Base-by-base conservation (phyloP, 2,888 invertebrate genomes). In the Synergus gifuensis region DNA sequence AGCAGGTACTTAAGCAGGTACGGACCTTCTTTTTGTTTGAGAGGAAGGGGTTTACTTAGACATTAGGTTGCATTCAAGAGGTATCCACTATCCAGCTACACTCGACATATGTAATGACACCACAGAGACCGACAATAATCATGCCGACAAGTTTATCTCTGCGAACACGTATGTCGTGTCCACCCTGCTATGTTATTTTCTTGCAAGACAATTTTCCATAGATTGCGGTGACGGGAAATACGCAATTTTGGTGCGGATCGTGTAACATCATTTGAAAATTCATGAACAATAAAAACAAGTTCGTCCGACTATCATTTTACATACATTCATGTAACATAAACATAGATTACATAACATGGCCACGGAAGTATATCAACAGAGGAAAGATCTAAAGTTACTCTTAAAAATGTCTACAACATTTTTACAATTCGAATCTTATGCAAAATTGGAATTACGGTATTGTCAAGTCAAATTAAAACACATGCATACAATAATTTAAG, bases 91-190 rank as follows among this genome's bases (percentile, higher is more conserved):
- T 69, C 49, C 69, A 69, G 28, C 22, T 36, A 69, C 58, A 54
- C 49, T 14, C 69, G 49, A 69, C 69, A 49, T 69, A 16, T 46
- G 69, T 69, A 69, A 69, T 54, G 36, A 69, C 49, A 69, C 69
- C 69, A 69, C 28, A 44, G 28, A 69, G 14, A 46, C 69, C 28
- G 46, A 49, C 49, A 49, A 49, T 69, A 69, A 54, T 67, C 67
- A 67, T 69, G 46, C 22, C 7, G 16, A 4, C 69, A 60, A 22
- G 18, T 69, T 69, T 36, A 69, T 69, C 49, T 69, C 28, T 49
- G 16, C 28, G 69, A 46, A 28, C 69, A 69, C 49, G 73, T 73
- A 54, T 49, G 36, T 49, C 42, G 66, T 66, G 16, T 11, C 42
- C 66, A 12, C 66, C 2, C 4, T 36, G 11, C 44, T 11, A 44